Evolutionary conservation across 2,888 invertebrate species (phyloP).

Genomic region (Leistus spinibarbis): DNA sequence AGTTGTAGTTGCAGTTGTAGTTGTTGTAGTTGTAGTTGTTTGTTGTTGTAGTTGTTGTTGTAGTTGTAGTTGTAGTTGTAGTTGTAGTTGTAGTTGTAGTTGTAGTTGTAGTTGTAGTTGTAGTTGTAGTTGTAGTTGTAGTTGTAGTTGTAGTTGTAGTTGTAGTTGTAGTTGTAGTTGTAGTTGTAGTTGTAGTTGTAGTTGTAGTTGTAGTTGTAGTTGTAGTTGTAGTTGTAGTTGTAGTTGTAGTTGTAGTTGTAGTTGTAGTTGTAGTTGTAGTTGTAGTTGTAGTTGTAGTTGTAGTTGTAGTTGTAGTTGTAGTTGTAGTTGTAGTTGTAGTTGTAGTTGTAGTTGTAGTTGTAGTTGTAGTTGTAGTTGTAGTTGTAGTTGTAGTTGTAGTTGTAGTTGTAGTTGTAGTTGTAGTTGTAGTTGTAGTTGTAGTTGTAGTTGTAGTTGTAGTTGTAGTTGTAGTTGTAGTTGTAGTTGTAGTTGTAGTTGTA

Average conservation of each 20-base stretch:
- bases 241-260: conserved; percentile 26
- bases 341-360: conserved; percentile 3
- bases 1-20: conserved; percentile 9
- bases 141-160: conserved; percentile 25
- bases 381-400: conserved; percentile 20
- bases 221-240: conserved; percentile 27
- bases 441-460: conserved; percentile 19
- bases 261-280: conserved; percentile 20
- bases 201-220: conserved; percentile 27
- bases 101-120: conserved; percentile 22
- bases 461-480: conserved; percentile 17
- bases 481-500: conserved; percentile 18
- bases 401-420: conserved; percentile 17
- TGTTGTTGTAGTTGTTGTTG: too few relatives aligned
- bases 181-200: conserved; percentile 24
- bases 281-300: conserved; percentile 5
- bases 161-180: conserved; percentile 23
- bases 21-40: neutral
- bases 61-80: conserved; percentile 1
- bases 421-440: conserved; percentile 17
- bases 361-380: conserved; percentile 17
- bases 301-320: conserved; percentile 5
- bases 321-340: conserved; percentile 8
- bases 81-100: conserved; percentile 28
- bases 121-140: conserved; percentile 26